Percentiles rank a stretch among this genome's conserved stretches.
phyloP scores from a whole-genome alignment of 2,113 vertebrate species.

The Notothenia coriiceps region DNA sequence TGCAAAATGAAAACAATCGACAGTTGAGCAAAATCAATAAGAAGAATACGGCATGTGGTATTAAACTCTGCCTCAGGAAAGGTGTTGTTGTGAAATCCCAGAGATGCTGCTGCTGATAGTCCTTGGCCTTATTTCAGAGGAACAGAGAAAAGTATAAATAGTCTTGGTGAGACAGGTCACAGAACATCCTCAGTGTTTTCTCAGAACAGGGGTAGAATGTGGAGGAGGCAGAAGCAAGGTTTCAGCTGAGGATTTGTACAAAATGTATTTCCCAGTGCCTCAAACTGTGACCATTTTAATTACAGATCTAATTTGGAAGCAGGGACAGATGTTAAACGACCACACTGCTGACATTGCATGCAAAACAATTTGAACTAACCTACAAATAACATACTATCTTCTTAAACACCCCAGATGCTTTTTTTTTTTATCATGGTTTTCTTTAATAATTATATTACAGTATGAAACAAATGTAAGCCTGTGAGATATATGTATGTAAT shows the following conservation, averaged over 20 bases:
- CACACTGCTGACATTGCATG: neutral
- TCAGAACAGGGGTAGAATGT: slow-evolving; percentile 1
- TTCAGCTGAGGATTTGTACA: slow-evolving; percentile 22
- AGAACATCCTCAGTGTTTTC: slow-evolving; percentile 48
- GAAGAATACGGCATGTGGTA: slow-evolving; percentile 33
- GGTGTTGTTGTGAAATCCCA: slow-evolving; percentile 23
- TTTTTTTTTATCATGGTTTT: neutral
- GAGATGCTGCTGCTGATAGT: slow-evolving; percentile 36
- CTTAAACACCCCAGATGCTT: neutral
- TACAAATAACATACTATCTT: neutral
- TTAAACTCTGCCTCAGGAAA: slow-evolving; percentile 15
- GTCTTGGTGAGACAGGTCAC: slow-evolving; percentile 29
- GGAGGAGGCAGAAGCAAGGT: slow-evolving; percentile 18
- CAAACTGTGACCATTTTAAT: slow-evolving; percentile 28
- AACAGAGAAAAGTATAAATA: slow-evolving; percentile 51
- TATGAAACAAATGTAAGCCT: neutral
- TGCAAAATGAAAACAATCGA: slow-evolving; percentile 42
- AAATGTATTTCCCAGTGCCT: neutral
- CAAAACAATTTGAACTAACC: neutral
- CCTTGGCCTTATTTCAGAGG: slow-evolving; percentile 28
- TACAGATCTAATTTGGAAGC: slow-evolving; percentile 7
- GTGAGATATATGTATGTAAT: neutral
- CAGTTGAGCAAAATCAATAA: slow-evolving; percentile 50
- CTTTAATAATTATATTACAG: neutral
- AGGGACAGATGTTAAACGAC: slow-evolving; percentile 19